Evolutionary conservation across 2,113 vertebrate species (phyloP), one percentile per base, ranked within the genome.

Genomic region (Asarcornis scutulata): DNA sequence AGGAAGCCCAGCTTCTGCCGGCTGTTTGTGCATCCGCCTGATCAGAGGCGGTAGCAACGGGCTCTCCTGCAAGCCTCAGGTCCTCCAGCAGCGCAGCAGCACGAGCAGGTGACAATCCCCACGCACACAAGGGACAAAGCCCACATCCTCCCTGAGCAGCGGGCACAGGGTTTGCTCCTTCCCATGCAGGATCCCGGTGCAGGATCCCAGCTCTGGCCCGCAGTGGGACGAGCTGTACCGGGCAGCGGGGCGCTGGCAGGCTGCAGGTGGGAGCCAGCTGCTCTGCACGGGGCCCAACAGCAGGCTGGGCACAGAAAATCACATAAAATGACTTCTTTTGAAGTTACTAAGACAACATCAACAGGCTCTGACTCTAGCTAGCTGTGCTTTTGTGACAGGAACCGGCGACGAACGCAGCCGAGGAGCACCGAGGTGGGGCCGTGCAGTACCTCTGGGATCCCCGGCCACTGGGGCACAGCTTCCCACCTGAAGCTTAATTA

Each of bases 51-150:
- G 64, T 0, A 68, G 5, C 17, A 89, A 60, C 0, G 1, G 44
- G 40, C 7, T 4, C n/a, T 40, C 11, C 34, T 3, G 34, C 44
- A 74, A 53, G 17, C 32, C 26, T 6, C 27, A 1, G 25, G 46
- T 25, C 50, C 83, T 48, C 64, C n/a, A 20, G 0, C 1, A 60
- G 67, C 0, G 0, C 78, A 1, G 8, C 0, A 1, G 38, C 58
- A 29, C 53, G 1, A 42, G 62, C 8, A 0, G 76, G 50, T 10
- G 25, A 75, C 68, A 60, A 36, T 4, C 23, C 13, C 68, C 3
- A 0, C 2, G 38, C 53, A 21, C 36, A 4, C 14, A 7, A 82
- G 44, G 32, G 44, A 59, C 79, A 76, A 72, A 69, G 80, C 10
- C 88, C 55, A 31, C 68, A 34, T 6, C 40, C 31, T 55, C 79